Evolutionary conservation across 1,140 invertebrate species (phyloP).

Genomic region (Bursaphelenchus mucronatus): DNA sequence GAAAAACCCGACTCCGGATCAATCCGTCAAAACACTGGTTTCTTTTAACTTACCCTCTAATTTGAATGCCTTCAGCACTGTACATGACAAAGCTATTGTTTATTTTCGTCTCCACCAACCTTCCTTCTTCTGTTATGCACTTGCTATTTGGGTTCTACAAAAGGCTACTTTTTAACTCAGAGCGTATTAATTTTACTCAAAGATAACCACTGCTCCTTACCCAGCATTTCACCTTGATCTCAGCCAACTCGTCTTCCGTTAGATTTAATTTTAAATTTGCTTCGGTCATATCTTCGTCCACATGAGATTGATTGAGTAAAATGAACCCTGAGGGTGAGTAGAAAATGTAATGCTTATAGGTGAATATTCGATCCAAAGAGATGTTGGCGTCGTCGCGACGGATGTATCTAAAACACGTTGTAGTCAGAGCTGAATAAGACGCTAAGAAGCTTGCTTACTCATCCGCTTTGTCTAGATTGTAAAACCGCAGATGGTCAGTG

Average conservation of each 20-base stretch:
- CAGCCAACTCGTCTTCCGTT: not conserved
- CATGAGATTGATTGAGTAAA: not conserved
- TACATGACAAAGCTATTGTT: too few relatives aligned
- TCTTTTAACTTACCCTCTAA: too few relatives aligned
- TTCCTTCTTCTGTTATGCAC: too few relatives aligned
- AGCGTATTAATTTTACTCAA: too few relatives aligned
- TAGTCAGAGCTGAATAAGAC: not conserved
- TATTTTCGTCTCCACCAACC: too few relatives aligned
- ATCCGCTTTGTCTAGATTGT: constrained; percentile 8
- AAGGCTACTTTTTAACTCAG: too few relatives aligned
- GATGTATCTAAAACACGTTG: not conserved
- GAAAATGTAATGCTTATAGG: not conserved
- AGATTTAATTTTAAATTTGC: not conserved
- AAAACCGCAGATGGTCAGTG: constrained; percentile 11
- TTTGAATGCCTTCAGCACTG: too few relatives aligned
- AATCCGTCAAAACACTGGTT: too few relatives aligned
- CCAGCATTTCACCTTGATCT: not conserved
- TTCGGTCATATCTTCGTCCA: not conserved
- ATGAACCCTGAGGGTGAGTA: not conserved
- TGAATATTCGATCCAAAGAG: constrained; percentile 1
- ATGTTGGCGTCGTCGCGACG: not conserved
- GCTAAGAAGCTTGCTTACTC: constrained; percentile 1
- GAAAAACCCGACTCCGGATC: too few relatives aligned
- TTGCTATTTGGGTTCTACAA: too few relatives aligned
- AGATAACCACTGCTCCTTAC: too few relatives aligned